Conservation (phyloP, 2,797 vertebrate species). For the Ptychobarbus kaznakovi region DNA sequence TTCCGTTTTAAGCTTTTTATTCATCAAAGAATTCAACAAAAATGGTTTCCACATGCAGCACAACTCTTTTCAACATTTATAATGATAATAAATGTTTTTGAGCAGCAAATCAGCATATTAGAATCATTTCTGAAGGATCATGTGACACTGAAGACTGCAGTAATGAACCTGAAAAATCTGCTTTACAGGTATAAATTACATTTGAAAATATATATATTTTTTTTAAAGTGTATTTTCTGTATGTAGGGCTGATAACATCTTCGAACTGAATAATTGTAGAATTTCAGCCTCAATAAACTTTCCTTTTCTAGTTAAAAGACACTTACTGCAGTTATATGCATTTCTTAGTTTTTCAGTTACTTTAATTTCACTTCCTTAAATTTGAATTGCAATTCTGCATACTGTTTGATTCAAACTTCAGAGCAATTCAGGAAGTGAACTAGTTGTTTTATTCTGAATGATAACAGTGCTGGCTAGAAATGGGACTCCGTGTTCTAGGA, state of each 20-base stretch:
- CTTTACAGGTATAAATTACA: not conserved
- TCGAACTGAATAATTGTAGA: not conserved
- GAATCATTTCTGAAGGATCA: not conserved
- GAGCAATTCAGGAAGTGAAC: not conserved
- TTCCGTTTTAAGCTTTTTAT: not conserved
- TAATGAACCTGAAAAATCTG: not conserved
- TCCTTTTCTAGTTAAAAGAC: not conserved
- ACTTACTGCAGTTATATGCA: not conserved
- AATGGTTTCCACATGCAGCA: not conserved
- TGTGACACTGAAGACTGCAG: not conserved
- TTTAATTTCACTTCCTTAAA: not conserved
- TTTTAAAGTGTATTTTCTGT: not conserved
- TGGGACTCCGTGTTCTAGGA: not conserved
- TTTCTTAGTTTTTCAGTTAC: not conserved
- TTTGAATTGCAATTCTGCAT: not conserved
- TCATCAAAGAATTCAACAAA: not conserved
- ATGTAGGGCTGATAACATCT: not conserved
- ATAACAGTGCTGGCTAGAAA: not conserved
- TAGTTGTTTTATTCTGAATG: not conserved
- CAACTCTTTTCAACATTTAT: not conserved
- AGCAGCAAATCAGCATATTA: not conserved
- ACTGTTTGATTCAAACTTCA: not conserved
- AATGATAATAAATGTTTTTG: not conserved
- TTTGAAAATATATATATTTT: too few species aligned
- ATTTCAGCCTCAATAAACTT: not conserved